A percentile compares a stretch with the other conserved stretches of the same genome.
Evolutionary conservation across 2,797 vertebrate species (phyloP).

Genomic region (Denticeps clupeoides): DNA sequence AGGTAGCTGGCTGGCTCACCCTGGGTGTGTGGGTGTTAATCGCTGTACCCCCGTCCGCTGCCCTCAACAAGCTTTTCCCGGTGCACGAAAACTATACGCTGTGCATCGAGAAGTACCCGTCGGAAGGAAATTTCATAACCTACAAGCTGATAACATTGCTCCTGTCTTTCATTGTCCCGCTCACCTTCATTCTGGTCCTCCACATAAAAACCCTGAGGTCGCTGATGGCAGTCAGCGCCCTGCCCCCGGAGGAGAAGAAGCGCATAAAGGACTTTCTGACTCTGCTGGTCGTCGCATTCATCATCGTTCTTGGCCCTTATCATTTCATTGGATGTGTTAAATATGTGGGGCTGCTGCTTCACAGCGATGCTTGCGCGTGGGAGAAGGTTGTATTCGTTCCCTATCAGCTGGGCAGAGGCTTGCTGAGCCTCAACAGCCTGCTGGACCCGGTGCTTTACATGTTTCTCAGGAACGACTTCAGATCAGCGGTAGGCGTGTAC

Average conservation of each 20-base stretch:
- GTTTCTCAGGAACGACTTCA: slow-evolving; percentile 31
- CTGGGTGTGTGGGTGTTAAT: slow-evolving; percentile 23
- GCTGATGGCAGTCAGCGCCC: slow-evolving; percentile 32
- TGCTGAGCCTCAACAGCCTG: slow-evolving; percentile 33
- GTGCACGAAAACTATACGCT: slow-evolving; percentile 15
- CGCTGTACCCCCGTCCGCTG: slow-evolving; percentile 4
- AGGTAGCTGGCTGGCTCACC: slow-evolving; percentile 12
- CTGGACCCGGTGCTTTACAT: slow-evolving; percentile 34
- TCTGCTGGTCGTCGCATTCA: slow-evolving; percentile 27
- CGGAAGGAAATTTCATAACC: slow-evolving; percentile 15
- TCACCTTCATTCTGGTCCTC: slow-evolving; percentile 28
- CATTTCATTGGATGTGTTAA: slow-evolving; percentile 31
- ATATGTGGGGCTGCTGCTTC: slow-evolving; percentile 22
- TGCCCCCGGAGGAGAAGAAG: slow-evolving; percentile 23
- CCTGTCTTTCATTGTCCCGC: slow-evolving; percentile 31
- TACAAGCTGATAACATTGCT: slow-evolving; percentile 31
- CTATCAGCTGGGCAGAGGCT: slow-evolving; percentile 20
- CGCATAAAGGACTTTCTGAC: slow-evolving; percentile 29
- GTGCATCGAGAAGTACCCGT: slow-evolving; percentile 34
- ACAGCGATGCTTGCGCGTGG: slow-evolving; percentile 17
- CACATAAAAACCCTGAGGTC: slow-evolving; percentile 29
- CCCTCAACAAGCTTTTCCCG: slow-evolving; percentile 17
- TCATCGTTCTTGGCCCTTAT: slow-evolving; percentile 33
- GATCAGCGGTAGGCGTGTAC: neutral
- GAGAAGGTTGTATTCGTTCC: slow-evolving; percentile 24